Evolutionary conservation across 2,113 vertebrate genomes (phyloP).

Genomic region (Pelecanus crispus): DNA sequence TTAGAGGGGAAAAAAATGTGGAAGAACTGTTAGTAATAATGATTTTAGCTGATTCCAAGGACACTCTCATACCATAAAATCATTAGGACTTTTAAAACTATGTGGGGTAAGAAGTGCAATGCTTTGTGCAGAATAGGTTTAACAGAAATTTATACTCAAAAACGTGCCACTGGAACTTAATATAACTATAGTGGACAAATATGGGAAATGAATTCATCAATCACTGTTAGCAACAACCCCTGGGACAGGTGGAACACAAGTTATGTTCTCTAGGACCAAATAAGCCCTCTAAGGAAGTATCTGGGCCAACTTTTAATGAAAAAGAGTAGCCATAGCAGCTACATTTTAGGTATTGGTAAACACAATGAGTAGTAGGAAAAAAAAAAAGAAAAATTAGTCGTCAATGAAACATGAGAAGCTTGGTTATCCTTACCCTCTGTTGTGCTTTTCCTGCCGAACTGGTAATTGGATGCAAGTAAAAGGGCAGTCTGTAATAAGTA

Average conservation of each 20-base stretch:
- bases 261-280: neutral
- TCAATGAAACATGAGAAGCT: neutral
- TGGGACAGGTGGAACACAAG: neutral
- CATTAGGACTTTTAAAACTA: neutral
- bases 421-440: neutral
- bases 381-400: neutral
- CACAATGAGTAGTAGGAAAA: neutral
- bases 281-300: neutral
- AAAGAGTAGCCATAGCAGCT: neutral
- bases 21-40: neutral
- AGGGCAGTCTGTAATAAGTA: neutral
- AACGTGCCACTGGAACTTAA: neutral
- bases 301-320: neutral
- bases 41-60: neutral
- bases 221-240: neutral
- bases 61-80: neutral
- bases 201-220: neutral
- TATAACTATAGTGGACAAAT: neutral
- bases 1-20: neutral
- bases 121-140: neutral
- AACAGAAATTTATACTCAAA: neutral
- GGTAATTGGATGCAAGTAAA: neutral
- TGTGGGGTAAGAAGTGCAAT: neutral
- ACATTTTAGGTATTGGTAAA: neutral
- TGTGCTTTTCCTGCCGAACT: neutral